Evolutionary conservation across 2,888 invertebrate genomes (phyloP).

Genomic region (Leucophenga maculata): DNA sequence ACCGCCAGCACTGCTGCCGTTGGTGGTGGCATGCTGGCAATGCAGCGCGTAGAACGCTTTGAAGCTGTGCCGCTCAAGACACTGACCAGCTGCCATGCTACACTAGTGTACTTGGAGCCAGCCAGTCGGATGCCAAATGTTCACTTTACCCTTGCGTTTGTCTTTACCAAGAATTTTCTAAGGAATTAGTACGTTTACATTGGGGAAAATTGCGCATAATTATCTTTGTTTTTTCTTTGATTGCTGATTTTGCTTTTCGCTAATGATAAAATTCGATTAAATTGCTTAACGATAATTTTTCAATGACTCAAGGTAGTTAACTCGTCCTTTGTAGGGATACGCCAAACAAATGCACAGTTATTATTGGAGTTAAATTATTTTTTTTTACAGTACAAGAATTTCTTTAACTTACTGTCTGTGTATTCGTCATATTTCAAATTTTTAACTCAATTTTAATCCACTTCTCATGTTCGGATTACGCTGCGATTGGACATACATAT

Average conservation of each 20-base stretch:
- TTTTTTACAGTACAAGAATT: no score
- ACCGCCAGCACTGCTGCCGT: conserved; percentile 29
- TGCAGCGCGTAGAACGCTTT: conserved; percentile 44
- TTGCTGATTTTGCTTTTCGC: not conserved
- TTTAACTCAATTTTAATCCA: no score
- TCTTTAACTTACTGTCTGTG: no score
- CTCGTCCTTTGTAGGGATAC: no score
- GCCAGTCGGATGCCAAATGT: not conserved
- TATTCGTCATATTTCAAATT: no score
- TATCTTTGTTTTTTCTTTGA: not conserved
- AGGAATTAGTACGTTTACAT: conserved; percentile 16
- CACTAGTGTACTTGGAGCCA: not conserved
- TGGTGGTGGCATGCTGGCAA: conserved; percentile 51
- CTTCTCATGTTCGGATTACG: no score
- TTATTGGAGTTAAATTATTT: no score
- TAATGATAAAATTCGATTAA: no score
- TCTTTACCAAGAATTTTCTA: conserved; percentile 14
- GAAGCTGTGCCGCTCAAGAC: conserved; percentile 39
- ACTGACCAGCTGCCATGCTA: not conserved
- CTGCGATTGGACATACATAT: no score
- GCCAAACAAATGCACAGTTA: no score
- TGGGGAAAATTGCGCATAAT: conserved; percentile 12
- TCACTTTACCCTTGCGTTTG: not conserved
- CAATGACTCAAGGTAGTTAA: not conserved
- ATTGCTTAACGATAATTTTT: not conserved